These are phyloP conservation scores for Stichopus chloronotus DNA, from an alignment of 35 echinoderm and acorn worm species.

Conservation along the genomic window DNA sequence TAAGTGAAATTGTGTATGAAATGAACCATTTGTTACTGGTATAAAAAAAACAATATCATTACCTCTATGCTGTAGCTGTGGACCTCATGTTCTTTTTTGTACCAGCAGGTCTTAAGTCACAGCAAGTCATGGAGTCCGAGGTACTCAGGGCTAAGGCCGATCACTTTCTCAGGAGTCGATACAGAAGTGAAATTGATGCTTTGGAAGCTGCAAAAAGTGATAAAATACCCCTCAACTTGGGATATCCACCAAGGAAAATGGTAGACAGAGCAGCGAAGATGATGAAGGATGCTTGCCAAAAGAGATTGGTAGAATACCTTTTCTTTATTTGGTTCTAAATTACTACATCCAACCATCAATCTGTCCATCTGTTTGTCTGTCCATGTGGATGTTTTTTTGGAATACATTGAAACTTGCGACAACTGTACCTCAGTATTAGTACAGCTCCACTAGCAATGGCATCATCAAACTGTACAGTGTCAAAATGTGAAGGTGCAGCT, in stretches of 20 bases:
- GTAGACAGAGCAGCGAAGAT: background rate
- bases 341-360: background rate
- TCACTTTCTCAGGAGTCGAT: background rate
- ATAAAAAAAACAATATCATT: no score
- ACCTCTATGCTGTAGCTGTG: no score
- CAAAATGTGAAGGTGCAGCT: no score
- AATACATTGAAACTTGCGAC: background rate
- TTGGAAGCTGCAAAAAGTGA: background rate
- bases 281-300: slow-evolving; percentile 15
- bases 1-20: no score
- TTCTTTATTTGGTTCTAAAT: background rate
- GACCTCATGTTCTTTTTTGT: no score
- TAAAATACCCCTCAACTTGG: background rate
- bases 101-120: no score
- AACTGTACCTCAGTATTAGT: background rate
- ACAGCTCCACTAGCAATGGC: background rate
- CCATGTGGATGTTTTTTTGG: background rate
- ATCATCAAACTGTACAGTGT: background rate
- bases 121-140: no score
- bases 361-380: background rate
- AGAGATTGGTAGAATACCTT: background rate
- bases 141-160: background rate
- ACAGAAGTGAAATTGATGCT: background rate
- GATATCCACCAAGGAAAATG: slow-evolving; percentile 17
- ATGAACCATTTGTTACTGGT: no score